These are phyloP conservation scores for Ranitomeya imitator DNA, from an alignment of 2,113 vertebrate genomes.

Conservation along the genomic window DNA sequence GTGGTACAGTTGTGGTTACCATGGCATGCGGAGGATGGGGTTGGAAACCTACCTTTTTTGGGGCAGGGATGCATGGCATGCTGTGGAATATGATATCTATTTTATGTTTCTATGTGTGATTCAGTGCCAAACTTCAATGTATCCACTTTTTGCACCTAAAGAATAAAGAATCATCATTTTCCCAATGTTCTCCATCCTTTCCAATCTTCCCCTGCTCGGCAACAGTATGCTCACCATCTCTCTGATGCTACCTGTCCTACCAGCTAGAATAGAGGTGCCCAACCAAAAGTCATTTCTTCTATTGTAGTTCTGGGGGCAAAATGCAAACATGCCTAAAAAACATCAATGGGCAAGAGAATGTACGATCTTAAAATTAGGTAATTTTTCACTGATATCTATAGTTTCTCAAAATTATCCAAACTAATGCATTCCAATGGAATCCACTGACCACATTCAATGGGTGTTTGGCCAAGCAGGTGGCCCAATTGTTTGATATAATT, in stretches of 20 bases:
- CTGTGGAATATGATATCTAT: conserved; percentile 10
- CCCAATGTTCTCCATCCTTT: conserved; percentile 30
- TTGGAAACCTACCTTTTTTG: not conserved
- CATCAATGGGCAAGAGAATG: not conserved
- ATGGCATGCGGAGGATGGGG: conserved; percentile 38
- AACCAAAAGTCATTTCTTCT: not conserved
- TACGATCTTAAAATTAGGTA: not conserved
- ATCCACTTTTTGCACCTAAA: conserved; percentile 5
- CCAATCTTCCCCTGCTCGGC: not conserved
- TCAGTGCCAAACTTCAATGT: not conserved
- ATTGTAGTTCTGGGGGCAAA: not conserved
- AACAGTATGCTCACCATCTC: conserved; percentile 43
- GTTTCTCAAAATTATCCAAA: not conserved
- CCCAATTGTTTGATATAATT: not conserved
- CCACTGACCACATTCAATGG: not conserved
- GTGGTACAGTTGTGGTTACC: conserved; percentile 27
- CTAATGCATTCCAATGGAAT: not conserved
- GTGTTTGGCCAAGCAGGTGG: not conserved
- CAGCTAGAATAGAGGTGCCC: not conserved
- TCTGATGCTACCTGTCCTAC: conserved; percentile 30
- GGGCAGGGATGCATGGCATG: conserved; percentile 55
- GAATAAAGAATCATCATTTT: conserved; percentile 16
- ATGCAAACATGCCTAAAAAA: not conserved
- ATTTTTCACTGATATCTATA: not conserved
- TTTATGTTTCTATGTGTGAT: conserved; percentile 38